Conservation (phyloP, 2,888 invertebrate genomes). For the Nebria salina region DNA sequence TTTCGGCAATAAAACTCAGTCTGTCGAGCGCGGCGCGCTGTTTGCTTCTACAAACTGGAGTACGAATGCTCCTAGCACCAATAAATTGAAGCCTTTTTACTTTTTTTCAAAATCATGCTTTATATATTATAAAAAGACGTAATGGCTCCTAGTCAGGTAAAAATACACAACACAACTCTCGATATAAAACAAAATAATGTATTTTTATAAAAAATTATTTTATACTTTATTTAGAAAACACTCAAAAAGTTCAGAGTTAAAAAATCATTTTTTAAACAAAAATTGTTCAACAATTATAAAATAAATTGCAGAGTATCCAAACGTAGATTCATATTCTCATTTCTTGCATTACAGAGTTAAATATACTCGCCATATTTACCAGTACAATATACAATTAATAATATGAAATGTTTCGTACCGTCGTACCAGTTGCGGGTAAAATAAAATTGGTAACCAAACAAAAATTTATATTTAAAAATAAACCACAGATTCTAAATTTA, state of each 20-base stretch:
- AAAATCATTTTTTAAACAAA: no score
- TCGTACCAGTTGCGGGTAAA: background rate
- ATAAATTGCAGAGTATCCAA: no score
- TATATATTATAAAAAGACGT: background rate
- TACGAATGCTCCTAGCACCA: background rate
- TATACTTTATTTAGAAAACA: no score
- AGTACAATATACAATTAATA: background rate
- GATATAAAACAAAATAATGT: no score
- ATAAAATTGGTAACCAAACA: background rate
- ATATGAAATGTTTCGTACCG: background rate
- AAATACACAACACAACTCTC: background rate
- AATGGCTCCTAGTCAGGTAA: background rate
- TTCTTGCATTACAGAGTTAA: no score
- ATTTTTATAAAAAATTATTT: no score
- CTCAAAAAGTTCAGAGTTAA: no score
- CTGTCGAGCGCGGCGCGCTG: background rate
- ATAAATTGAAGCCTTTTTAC: background rate
- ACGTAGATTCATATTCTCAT: no score
- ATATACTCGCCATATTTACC: no score
- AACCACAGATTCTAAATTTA: background rate
- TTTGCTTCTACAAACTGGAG: background rate
- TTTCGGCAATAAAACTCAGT: background rate
- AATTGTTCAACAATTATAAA: no score
- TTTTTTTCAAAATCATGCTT: background rate
- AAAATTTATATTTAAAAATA: background rate